A percentile compares a stretch with the other conserved stretches of the same genome.
These are phyloP conservation scores for Eupithecia subfuscata DNA, from an alignment of 2,888 invertebrate species.

Conservation along the genomic window DNA sequence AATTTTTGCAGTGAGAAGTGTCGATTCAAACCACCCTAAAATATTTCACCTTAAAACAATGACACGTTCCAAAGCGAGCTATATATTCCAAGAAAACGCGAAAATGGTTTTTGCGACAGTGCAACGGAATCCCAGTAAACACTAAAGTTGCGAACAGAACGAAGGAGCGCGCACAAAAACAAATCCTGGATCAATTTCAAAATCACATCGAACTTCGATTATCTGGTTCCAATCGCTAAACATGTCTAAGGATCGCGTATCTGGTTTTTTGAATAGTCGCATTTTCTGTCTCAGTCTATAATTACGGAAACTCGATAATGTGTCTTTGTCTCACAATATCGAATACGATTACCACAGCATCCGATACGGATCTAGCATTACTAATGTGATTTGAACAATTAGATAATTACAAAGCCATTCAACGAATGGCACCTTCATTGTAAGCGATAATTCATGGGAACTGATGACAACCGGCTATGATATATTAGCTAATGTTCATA, in stretches of 20 bases:
- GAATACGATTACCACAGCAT: conserved; percentile 53
- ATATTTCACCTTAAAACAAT: conserved; percentile 43
- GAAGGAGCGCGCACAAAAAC: conserved; percentile 75
- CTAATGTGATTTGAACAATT: conserved; percentile 61
- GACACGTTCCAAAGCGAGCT: conserved; percentile 56
- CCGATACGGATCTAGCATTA: conserved; percentile 60
- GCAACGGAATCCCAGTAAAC: conserved; percentile 68
- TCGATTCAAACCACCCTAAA: not conserved
- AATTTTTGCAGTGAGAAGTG: conserved; percentile 2
- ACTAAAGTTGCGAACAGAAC: conserved; percentile 73
- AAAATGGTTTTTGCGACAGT: conserved; percentile 64
- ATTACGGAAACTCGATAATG: not conserved
- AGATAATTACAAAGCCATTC: conserved; percentile 58
- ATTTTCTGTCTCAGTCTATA: not conserved
- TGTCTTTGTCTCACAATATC: not conserved
- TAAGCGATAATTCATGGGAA: conserved; percentile 43
- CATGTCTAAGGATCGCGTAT: conserved; percentile 31
- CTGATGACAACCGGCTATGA: conserved; percentile 34
- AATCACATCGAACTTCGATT: conserved; percentile 37
- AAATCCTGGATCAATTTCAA: conserved; percentile 29
- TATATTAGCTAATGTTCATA: conserved; percentile 36
- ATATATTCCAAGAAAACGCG: conserved; percentile 61
- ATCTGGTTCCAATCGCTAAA: conserved; percentile 42
- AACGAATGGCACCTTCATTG: conserved; percentile 51
- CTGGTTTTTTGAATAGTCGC: not conserved